These are phyloP conservation scores for Drosophila maculinotata DNA, from an alignment of 2,888 invertebrate genomes.

Conservation along the genomic window DNA sequence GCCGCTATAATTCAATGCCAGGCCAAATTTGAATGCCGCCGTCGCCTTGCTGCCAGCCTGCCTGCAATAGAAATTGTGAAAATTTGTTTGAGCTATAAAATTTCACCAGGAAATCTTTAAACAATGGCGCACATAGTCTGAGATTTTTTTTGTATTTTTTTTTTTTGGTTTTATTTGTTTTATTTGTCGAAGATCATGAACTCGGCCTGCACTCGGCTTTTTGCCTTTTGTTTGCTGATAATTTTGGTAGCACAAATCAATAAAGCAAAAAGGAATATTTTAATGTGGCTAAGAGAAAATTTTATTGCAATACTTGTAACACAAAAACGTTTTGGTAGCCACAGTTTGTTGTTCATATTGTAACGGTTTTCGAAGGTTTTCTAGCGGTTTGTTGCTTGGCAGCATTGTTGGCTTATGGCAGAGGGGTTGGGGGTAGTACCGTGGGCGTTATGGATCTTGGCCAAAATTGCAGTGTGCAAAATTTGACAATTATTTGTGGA, in stretches of 20 bases:
- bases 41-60: conserved; percentile 6
- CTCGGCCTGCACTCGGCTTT: conserved; percentile 41
- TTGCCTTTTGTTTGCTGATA: conserved; percentile 46
- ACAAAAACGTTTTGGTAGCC: conserved; percentile 58
- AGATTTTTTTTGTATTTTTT: conserved; percentile 58
- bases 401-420: conserved; percentile 11
- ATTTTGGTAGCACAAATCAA: conserved; percentile 80
- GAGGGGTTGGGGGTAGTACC: not conserved
- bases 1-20: conserved; percentile 75
- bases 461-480: conserved; percentile 29
- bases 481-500: not conserved
- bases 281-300: conserved; percentile 58
- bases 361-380: conserved; percentile 57
- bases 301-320: conserved; percentile 60
- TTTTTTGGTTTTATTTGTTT: conserved; percentile 30
- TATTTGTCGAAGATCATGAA: conserved; percentile 71
- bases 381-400: conserved; percentile 24
- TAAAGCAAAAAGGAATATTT: conserved; percentile 65
- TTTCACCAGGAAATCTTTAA: conserved; percentile 69
- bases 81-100: conserved; percentile 56
- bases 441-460: conserved; percentile 39
- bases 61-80: conserved; percentile 46
- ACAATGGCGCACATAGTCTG: conserved; percentile 66
- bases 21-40: conserved; percentile 66
- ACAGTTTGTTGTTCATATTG: conserved; percentile 43